phyloP scores from a whole-genome alignment of 37 sponge, comb jelly and placozoan genomes.

The Diacarnus erythraeanus region DNA sequence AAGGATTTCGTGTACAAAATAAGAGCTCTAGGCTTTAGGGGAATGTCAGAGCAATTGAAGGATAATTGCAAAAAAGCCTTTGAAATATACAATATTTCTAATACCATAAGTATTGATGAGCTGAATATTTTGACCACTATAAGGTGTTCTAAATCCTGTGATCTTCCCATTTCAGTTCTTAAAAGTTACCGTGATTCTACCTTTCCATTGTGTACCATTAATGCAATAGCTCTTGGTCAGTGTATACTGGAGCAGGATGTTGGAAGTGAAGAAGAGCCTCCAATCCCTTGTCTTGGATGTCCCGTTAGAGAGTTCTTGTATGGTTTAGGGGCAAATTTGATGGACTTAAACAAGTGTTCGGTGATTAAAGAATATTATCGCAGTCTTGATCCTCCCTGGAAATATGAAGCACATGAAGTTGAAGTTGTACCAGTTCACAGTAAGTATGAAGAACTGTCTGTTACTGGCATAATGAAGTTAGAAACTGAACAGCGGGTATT shows the following conservation, averaged over 20 bases:
- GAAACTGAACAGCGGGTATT: neutral
- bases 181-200: neutral
- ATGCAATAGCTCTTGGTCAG: conserved; percentile 3
- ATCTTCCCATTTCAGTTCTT: neutral
- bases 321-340: neutral
- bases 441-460: neutral
- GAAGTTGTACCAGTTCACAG: neutral
- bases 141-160: neutral
- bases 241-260: neutral
- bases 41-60: neutral
- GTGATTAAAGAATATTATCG: conserved; percentile 6
- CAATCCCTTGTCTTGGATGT: neutral
- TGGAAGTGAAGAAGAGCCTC: neutral
- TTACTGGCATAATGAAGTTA: neutral
- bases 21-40: neutral
- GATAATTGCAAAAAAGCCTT: neutral
- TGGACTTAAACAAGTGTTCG: neutral
- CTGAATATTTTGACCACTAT: neutral
- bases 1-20: neutral
- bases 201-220: neutral
- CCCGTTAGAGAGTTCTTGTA: neutral
- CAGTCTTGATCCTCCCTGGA: neutral
- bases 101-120: neutral
- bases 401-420: neutral
- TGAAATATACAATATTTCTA: neutral